Base-by-base conservation (phyloP, 2,888 invertebrate genomes). In the Hirtodrosophila histrioides region DNA sequence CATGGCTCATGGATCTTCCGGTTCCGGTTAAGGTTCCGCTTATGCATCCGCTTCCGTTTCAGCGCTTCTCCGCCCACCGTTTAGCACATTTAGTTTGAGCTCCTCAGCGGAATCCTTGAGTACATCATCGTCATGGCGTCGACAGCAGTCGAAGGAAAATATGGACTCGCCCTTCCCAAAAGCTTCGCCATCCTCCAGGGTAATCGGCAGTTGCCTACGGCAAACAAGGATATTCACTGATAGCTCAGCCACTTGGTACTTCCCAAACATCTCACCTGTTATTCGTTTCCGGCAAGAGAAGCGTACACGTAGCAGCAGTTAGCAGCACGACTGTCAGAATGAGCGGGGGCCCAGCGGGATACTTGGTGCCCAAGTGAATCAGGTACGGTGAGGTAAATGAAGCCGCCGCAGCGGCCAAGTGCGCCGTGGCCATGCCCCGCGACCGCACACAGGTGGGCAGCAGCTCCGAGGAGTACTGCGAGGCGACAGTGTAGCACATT, bases 381-480 rank as follows among this genome's bases (percentile, higher is more conserved):
- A 83, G 73, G 24, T 82, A 88, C 2, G 93, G 92, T 54, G 93
- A 93, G 76, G 93, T 91, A 80, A 93, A 93, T 41, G 93, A 93
- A 3, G 93, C 93, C 0, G 92, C 93, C 71, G 93, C 93, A 0
- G 94, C 94, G 10, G 92, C 92, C 12, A 94, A 92, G 76, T 94
- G 94, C 0, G 93, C 92, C 4, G 93, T 92, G 0, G 93, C 93
- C 12, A 94, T 93, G 35, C 94, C 94, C 78, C 94, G 93, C 0
- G 93, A 94, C 37, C 94, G 90, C 6, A 94, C 93, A 67, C 93
- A 93, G 0, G 94, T 94, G 31, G 94, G 94, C 58, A 94, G 92
- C 39, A 94, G 85, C 83, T 94, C 94, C 1, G 94, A 93, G 1
- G 93, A 93, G 78, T 94, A 94, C 86, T 94, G 94, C n/a, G 93